Base-by-base conservation (phyloP, 64 coral and sea anemone genomes). In the Montipora sp. region DNA sequence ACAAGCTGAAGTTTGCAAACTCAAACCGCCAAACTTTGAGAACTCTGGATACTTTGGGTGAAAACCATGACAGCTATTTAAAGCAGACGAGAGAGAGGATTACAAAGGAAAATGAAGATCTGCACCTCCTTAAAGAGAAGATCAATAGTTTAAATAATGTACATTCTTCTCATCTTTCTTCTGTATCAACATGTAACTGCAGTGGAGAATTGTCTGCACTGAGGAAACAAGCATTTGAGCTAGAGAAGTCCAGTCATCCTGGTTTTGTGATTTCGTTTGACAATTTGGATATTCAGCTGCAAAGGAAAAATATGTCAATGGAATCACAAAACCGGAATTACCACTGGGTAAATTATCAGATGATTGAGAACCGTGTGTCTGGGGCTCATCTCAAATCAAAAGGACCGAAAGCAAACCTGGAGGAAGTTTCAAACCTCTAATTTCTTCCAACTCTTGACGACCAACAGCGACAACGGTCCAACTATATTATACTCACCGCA, bases 401-500 rank as follows among this genome's bases (percentile, higher is more conserved):
- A 63, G 59, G 50, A 88, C 91, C 91, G 75, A 93, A 81, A 74
- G 7, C 69, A 80, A 77, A 90, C 18, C 7, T 96, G 8, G 0
- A 70, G 14, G 79, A 96, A 46, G 75, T 93, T 59, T 53, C 79
- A n/a, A 51, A 93, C 90, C 63, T 6, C 86, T 3, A 84, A 77
- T 36, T 96, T 24, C 24, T 96, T 14, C 94, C 90, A 67, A 89
- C 3, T 8, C 36, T 96, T 47, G 45, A 75, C 5, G 86, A 88
- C 75, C 86, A 88, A 75, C 27, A 51, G 43, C 14, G 55, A 47
- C 76, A 93, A 47, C 13, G 74, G 15, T 44, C 7, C 22, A 87
- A 93, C 63, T 93, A 87, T 77, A 88, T 93, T 55, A 22, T 87
- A 46, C 83, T 93, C 19, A 57, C 70, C 15, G 79, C 83, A 18